Evolutionary conservation across 2,888 invertebrate species (phyloP).

Genomic region (Caenorhabditis sp.): DNA sequence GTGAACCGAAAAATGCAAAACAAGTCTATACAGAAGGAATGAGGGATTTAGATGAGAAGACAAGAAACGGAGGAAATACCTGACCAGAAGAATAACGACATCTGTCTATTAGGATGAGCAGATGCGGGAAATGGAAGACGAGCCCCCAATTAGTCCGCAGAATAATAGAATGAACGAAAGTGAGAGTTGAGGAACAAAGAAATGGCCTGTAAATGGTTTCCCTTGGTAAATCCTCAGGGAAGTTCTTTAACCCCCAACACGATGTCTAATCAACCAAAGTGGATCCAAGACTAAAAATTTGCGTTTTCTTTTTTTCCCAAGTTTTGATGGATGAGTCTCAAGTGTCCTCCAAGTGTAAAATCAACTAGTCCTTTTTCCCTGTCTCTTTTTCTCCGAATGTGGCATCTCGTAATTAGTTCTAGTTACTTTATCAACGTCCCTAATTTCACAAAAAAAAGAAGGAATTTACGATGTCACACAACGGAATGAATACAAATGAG

Average conservation of each 20-base stretch:
- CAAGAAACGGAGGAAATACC: slow-evolving; percentile 29
- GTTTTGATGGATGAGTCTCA: slow-evolving; percentile 36
- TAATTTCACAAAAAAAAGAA: neutral
- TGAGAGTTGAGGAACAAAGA: slow-evolving; percentile 56
- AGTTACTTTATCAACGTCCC: slow-evolving; percentile 20
- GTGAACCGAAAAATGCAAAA: slow-evolving; percentile 59
- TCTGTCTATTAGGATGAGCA: slow-evolving; percentile 53
- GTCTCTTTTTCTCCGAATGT: too few relatives aligned
- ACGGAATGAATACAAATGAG: slow-evolving; percentile 6
- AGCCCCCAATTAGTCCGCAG: slow-evolving; percentile 51
- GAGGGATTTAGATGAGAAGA: slow-evolving; percentile 13
- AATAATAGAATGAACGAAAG: slow-evolving; percentile 49
- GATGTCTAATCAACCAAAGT: slow-evolving; percentile 46
- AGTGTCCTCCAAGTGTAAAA: slow-evolving; percentile 42
- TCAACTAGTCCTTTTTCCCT: slow-evolving; percentile 31
- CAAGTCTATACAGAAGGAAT: slow-evolving; percentile 44
- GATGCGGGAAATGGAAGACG: slow-evolving; percentile 45
- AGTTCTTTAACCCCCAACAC: slow-evolving; percentile 8
- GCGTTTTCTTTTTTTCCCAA: slow-evolving; percentile 13
- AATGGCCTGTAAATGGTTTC: slow-evolving; percentile 30
- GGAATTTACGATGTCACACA: slow-evolving; percentile 2
- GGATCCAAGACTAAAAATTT: slow-evolving; percentile 19
- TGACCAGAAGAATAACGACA: slow-evolving; percentile 44
- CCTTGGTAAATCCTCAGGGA: neutral
- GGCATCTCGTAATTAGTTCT: slow-evolving; percentile 35